These are phyloP conservation scores for Eretmochelys imbricata DNA, from an alignment of 2,113 vertebrate species.

Conservation along the genomic window DNA sequence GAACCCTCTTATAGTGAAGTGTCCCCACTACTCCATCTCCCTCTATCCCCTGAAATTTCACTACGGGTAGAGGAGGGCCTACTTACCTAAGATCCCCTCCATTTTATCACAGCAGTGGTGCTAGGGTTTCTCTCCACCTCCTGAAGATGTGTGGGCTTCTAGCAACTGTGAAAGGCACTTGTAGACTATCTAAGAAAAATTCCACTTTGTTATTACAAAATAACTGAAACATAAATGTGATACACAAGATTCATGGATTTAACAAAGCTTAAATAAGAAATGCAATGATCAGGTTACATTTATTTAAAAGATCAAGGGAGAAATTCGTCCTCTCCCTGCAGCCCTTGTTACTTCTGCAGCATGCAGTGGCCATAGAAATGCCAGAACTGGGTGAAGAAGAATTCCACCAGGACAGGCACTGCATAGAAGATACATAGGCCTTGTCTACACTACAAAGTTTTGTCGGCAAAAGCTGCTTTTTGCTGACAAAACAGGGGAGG, in stretches of 20 bases:
- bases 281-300: background rate
- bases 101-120: background rate
- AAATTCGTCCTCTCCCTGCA: background rate
- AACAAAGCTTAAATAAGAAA: fast-evolving
- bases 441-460: no score
- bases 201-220: background rate
- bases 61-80: fast-evolving
- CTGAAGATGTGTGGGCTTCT: background rate
- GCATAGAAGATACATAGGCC: background rate
- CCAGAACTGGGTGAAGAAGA: background rate
- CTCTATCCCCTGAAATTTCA: fast-evolving
- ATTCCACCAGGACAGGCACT: background rate
- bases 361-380: background rate
- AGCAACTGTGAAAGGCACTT: fast-evolving
- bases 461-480: no score
- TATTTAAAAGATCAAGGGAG: background rate
- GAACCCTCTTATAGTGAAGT: background rate
- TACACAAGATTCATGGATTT: fast-evolving
- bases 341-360: background rate
- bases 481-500: no score
- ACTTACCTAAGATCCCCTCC: background rate
- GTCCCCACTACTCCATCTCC: background rate
- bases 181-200: fast-evolving
- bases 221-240: fast-evolving
- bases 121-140: background rate